Percentiles rank a stretch among this genome's conserved stretches.
Conservation (phyloP, 1,140 invertebrate species). For the Bicyclus anynana region DNA sequence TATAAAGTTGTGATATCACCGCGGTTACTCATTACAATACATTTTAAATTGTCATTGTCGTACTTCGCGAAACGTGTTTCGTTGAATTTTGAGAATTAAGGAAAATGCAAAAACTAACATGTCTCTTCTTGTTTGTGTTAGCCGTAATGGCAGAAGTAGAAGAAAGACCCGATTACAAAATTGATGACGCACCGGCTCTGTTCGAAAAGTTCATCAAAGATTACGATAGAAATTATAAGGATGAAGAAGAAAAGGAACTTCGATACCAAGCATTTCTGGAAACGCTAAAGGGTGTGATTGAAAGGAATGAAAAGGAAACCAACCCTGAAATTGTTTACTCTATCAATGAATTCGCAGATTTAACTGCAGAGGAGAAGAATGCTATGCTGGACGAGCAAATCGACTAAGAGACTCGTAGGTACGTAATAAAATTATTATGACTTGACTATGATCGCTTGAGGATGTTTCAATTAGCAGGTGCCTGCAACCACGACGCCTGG, state of each 20-base stretch:
- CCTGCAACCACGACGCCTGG: too few species aligned
- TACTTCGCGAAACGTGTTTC: too few species aligned
- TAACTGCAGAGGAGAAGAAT: slow-evolving; percentile 36
- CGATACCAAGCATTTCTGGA: slow-evolving; percentile 42
- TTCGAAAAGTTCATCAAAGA: slow-evolving; percentile 45
- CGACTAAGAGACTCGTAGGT: neutral
- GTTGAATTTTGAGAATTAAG: neutral
- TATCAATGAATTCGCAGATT: slow-evolving; percentile 51
- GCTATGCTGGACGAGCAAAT: neutral
- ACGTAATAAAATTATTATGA: neutral
- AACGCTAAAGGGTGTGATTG: slow-evolving; percentile 33
- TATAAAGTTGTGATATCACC: neutral
- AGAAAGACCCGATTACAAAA: slow-evolving; percentile 35
- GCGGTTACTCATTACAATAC: neutral
- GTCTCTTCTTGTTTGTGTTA: slow-evolving; percentile 11
- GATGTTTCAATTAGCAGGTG: too few species aligned
- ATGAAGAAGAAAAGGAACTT: slow-evolving; percentile 36
- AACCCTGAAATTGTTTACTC: slow-evolving; percentile 25
- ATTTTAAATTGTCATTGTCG: neutral
- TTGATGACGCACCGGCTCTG: slow-evolving; percentile 32
- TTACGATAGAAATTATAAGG: slow-evolving; percentile 38
- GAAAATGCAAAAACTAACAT: neutral
- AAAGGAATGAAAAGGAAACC: slow-evolving; percentile 36
- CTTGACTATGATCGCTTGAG: too few species aligned
- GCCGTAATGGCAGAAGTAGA: slow-evolving; percentile 25